A percentile compares a stretch with the other conserved stretches of the same genome.
phyloP scores from a whole-genome alignment of 2,888 invertebrate species.

The Lasioglossum oenotherae region DNA sequence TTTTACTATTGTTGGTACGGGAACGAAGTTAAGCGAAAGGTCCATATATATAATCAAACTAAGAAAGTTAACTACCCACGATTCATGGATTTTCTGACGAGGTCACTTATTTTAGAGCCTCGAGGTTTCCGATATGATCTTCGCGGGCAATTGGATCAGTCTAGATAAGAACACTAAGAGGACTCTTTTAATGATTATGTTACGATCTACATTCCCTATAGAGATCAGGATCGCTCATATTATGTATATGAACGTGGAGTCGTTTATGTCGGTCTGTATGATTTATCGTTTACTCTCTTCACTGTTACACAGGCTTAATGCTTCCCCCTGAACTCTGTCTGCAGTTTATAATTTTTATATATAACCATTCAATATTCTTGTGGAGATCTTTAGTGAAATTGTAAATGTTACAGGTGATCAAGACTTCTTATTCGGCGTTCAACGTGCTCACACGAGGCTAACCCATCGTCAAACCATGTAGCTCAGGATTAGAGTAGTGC shows the following conservation, averaged over 20 bases:
- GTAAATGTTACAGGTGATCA: not conserved
- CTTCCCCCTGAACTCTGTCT: too few relatives aligned
- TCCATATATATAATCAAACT: not conserved
- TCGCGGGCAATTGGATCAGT: not conserved
- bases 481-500: not conserved
- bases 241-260: not conserved
- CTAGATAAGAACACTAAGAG: not conserved
- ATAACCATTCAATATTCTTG: too few relatives aligned
- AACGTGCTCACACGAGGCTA: not conserved
- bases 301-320: not conserved
- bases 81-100: not conserved
- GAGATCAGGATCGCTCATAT: not conserved
- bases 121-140: not conserved
- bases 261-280: not conserved
- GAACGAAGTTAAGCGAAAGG: conserved; percentile 62
- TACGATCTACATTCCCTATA: not conserved
- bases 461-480: not conserved
- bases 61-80: not conserved
- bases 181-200: not conserved
- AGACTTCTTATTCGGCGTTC: not conserved
- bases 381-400: not conserved
- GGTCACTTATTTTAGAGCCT: not conserved
- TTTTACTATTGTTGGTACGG: conserved; percentile 74
- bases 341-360: too few relatives aligned
- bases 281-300: not conserved